Conservation (phyloP, 2,888 invertebrate species). For the Tetropium fuscum region DNA sequence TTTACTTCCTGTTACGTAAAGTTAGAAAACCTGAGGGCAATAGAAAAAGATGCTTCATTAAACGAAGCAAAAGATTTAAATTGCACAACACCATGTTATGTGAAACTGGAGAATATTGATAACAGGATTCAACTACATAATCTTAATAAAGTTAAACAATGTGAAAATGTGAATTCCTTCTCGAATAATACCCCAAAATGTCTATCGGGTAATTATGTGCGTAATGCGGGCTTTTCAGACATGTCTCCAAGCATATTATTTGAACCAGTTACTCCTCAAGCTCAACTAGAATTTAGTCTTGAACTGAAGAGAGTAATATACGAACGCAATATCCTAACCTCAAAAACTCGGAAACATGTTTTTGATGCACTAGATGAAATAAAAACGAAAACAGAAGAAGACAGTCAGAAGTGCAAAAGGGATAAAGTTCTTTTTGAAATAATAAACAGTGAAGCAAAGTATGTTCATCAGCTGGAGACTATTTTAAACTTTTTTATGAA, state of each 20-base stretch:
- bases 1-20: not conserved
- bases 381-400: slow-evolving; percentile 57
- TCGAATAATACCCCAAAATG: slow-evolving; percentile 1
- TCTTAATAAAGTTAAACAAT: not conserved
- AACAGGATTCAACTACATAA: not conserved
- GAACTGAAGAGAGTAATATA: slow-evolving; percentile 73
- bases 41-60: not conserved
- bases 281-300: slow-evolving; percentile 68
- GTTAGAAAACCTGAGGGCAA: not conserved
- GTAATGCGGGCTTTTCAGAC: too few species aligned
- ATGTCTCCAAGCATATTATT: slow-evolving; percentile 11
- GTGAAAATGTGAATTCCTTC: not conserved
- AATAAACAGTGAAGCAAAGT: slow-evolving; percentile 76
- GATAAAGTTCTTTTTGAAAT: slow-evolving; percentile 76
- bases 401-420: slow-evolving; percentile 58
- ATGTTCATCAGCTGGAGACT: slow-evolving; percentile 75
- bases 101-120: slow-evolving; percentile 16
- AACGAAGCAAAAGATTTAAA: not conserved
- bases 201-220: too few species aligned
- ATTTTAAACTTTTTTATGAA: slow-evolving; percentile 75
- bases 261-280: slow-evolving; percentile 71
- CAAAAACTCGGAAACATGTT: slow-evolving; percentile 72
- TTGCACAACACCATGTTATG: slow-evolving; percentile 12
- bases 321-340: slow-evolving; percentile 73
- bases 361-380: slow-evolving; percentile 70